Evolutionary conservation across 2,113 vertebrate genomes (phyloP).

Genomic region (Fregetta grallaria): DNA sequence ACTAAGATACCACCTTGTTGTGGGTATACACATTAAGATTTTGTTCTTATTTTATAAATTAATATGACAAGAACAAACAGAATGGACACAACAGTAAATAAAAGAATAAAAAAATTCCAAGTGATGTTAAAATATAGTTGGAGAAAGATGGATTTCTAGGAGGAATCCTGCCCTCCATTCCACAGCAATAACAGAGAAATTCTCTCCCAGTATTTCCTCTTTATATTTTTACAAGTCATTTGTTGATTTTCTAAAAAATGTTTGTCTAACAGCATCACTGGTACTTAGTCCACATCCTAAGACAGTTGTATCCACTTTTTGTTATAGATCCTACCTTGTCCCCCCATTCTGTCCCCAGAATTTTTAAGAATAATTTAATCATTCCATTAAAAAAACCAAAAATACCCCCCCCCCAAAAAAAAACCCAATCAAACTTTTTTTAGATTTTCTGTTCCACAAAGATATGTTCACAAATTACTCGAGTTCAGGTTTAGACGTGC

Average conservation of each 20-base stretch:
- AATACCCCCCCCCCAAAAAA: no score
- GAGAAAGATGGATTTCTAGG: not conserved
- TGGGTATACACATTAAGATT: not conserved
- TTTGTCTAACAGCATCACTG: not conserved
- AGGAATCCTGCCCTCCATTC: not conserved
- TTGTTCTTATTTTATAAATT: not conserved
- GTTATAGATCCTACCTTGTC: not conserved
- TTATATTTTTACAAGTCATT: not conserved
- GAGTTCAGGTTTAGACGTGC: not conserved
- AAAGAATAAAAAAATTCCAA: not conserved
- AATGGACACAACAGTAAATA: not conserved
- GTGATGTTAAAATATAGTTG: not conserved
- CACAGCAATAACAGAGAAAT: not conserved
- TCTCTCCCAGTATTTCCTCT: not conserved
- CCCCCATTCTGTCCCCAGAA: not conserved
- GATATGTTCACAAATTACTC: not conserved
- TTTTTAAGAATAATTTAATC: not conserved
- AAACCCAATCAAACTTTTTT: no score
- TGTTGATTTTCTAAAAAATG: not conserved
- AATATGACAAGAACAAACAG: not conserved
- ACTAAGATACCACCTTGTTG: not conserved
- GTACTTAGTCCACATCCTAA: not conserved
- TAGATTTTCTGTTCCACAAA: not conserved
- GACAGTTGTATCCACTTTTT: not conserved
- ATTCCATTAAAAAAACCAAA: not conserved